Evolutionary conservation across 2,888 invertebrate species (phyloP), one percentile per base, ranked within the genome.

Genomic region (Tanytarsus gracilentus): DNA sequence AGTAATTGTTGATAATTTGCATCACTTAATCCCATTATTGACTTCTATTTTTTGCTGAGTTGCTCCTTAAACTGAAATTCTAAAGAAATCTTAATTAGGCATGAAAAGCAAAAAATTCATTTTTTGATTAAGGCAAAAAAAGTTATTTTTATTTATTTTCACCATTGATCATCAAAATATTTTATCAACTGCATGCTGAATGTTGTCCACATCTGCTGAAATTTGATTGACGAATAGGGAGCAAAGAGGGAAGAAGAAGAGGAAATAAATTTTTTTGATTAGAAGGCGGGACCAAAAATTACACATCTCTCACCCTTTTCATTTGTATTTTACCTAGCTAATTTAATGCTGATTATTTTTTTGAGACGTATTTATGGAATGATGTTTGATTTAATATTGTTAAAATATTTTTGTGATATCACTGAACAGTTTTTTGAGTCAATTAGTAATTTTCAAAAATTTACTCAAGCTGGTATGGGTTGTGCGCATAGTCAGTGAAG

Each of bases 1-100:
- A 25, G 6, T 49, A 25, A 49, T 49, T 36, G 53, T 53, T 21
- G 6, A 36, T 53, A 53, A 53, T 53, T 53, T 29, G 33, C 53
- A 36, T 53, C 53, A 36, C 36, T 23, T 53, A 51, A 51, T 51
- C 51, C 14, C 29, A 51, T 51, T 29, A 29, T 29, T 14, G 29
- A 29, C n/a, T 51, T 25, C n/a, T 29, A 9, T 29, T 51, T n/a
- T 18, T 26, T 27, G 8, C 29, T 27, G 23, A 49, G 8, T 4
- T 14, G 16, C 29, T 29, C 29, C n/a, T n/a, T 8, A 33, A 33
- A 11, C 4, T n/a, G n/a, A 33, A 16, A 2, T 44, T 44, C 44
- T 44, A 18, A 18, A 23, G 44, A 44, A 40, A 23, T 44, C 2
- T 21, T 18, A 9, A 44, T 18, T 44, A 23, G 21, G 21, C 44